phyloP scores from a whole-genome alignment of 2,888 invertebrate species.

The Sylvicola cinctus region DNA sequence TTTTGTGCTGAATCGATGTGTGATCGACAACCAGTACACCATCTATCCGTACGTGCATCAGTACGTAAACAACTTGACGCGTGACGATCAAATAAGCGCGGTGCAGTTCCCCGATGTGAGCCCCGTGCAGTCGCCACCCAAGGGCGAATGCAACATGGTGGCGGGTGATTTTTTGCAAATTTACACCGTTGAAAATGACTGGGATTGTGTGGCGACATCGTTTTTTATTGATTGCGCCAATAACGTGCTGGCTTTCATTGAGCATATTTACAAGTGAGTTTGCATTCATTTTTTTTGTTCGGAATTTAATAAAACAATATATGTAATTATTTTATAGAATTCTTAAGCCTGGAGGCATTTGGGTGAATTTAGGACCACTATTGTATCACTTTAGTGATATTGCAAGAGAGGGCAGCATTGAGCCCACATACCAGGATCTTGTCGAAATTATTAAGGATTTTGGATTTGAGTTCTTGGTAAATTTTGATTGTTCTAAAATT shows the following conservation, averaged over 20 bases:
- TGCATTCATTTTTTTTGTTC: not conserved
- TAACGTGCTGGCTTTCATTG: slow-evolving; percentile 86
- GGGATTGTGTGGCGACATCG: slow-evolving; percentile 88
- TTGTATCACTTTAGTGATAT: slow-evolving; percentile 83
- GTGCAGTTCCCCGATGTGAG: slow-evolving; percentile 77
- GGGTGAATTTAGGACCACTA: slow-evolving; percentile 83
- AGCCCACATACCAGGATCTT: slow-evolving; percentile 76
- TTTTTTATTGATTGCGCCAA: slow-evolving; percentile 98
- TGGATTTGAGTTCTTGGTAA: slow-evolving; percentile 61
- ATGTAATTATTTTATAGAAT: slow-evolving; percentile 32
- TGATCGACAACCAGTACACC: slow-evolving; percentile 45
- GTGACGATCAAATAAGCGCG: slow-evolving; percentile 57
- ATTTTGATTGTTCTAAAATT: slow-evolving; percentile 11
- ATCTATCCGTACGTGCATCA: slow-evolving; percentile 94
- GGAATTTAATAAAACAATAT: no score
- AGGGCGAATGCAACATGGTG: slow-evolving; percentile 72
- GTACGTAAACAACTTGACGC: slow-evolving; percentile 69
- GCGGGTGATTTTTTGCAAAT: slow-evolving; percentile 86
- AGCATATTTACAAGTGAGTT: slow-evolving; percentile 53
- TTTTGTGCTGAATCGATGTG: slow-evolving; percentile 61
- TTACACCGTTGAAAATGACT: slow-evolving; percentile 45
- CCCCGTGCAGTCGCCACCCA: slow-evolving; percentile 38
- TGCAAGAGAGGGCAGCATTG: slow-evolving; percentile 71
- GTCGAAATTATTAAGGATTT: slow-evolving; percentile 55
- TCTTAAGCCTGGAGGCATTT: slow-evolving; percentile 70